A percentile compares a stretch with the other conserved stretches of the same genome.
Conservation (phyloP, 1,140 invertebrate species). For the Acromyrmex charruanus region DNA sequence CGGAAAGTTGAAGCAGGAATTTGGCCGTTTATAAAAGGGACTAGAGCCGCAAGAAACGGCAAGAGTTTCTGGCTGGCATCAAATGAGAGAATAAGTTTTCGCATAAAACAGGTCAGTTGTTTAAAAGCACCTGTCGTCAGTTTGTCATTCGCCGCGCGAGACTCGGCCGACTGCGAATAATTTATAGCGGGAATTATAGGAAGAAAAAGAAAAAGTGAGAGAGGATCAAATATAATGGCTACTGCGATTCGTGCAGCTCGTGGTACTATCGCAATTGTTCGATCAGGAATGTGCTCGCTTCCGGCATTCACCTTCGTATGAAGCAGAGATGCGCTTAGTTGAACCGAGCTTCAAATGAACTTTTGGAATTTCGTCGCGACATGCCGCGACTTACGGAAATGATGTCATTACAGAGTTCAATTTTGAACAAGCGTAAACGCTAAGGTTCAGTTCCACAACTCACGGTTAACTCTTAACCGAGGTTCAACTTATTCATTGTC, state of each 20-base stretch:
- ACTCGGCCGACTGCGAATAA: conserved; percentile 61
- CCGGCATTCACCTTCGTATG: conserved; percentile 52
- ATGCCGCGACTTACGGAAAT: background rate
- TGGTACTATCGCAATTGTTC: conserved; percentile 25
- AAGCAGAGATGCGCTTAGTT: background rate
- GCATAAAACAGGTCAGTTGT: conserved; percentile 31
- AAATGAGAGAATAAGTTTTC: conserved; percentile 11
- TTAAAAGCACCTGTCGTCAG: conserved; percentile 68
- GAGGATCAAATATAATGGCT: conserved; percentile 44
- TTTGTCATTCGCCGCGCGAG: conserved; percentile 68
- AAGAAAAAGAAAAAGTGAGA: background rate
- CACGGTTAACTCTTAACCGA: no score
- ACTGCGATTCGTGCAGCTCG: conserved; percentile 14
- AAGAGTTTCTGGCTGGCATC: conserved; percentile 39
- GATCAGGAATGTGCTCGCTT: conserved; percentile 20
- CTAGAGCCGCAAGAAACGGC: background rate
- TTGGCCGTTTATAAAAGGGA: conserved; percentile 12
- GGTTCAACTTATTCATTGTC: no score
- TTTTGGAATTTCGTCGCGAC: conserved; percentile 13
- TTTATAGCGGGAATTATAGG: conserved; percentile 49
- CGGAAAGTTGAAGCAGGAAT: background rate
- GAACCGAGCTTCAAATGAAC: background rate
- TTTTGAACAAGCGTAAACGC: background rate
- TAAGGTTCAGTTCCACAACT: no score
- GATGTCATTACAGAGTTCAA: conserved; percentile 15